Evolutionary conservation across 37 sponge, comb jelly and placozoan species (phyloP).

Genomic region (Lycopodina hypogea): DNA sequence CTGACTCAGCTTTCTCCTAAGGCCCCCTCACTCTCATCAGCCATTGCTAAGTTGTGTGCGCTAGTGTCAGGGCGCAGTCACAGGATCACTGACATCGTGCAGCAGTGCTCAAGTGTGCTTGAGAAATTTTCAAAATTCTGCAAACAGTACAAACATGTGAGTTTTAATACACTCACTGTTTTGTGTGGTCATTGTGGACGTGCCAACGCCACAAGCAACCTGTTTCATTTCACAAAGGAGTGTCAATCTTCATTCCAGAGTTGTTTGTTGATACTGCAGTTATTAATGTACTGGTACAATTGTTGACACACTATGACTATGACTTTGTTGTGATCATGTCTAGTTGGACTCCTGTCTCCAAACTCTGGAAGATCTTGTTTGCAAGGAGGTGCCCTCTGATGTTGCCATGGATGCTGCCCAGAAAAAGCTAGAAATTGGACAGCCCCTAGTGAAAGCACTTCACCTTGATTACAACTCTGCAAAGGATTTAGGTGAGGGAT

Average conservation of each 20-base stretch:
- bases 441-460: constrained; percentile 9
- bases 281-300: too few relatives aligned
- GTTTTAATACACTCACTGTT: not conserved
- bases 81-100: not conserved
- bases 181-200: too few relatives aligned
- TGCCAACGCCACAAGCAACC: not conserved
- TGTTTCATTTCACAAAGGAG: not conserved
- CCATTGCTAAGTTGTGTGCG: constrained; percentile 28
- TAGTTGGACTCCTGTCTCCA: constrained; percentile 26
- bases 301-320: too few relatives aligned
- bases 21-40: constrained; percentile 5
- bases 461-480: not conserved
- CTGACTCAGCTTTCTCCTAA: constrained; percentile 16
- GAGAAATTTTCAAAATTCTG: constrained; percentile 32
- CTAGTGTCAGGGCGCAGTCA: constrained; percentile 14
- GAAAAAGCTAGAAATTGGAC: constrained; percentile 24
- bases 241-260: not conserved
- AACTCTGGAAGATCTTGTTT: constrained; percentile 22
- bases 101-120: constrained; percentile 9
- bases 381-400: not conserved
- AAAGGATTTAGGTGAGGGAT: constrained; percentile 12
- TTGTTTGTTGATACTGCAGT: too few relatives aligned
- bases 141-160: constrained; percentile 26
- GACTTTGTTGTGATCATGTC: not conserved
- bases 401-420: constrained; percentile 30